These are phyloP conservation scores for Masticophis lateralis DNA, from an alignment of 2,797 vertebrate species.

Conservation along the genomic window DNA sequence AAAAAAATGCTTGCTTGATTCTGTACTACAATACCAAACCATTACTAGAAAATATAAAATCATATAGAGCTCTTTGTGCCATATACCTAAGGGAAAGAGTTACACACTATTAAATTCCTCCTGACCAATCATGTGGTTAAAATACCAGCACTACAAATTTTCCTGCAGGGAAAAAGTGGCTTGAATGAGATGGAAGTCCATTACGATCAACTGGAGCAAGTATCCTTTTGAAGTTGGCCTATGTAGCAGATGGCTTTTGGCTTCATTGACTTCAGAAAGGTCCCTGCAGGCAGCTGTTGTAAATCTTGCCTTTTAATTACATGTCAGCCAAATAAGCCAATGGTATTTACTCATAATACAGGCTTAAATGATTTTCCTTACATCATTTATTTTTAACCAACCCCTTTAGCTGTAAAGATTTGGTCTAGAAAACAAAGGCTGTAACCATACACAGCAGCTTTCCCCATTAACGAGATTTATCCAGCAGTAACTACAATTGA, in stretches of 20 bases:
- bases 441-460: not conserved
- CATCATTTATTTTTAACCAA: conserved; percentile 5
- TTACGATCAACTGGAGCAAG: not conserved
- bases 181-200: not conserved
- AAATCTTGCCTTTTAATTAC: conserved; percentile 34
- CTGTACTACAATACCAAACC: not conserved
- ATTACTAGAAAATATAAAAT: not conserved
- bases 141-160: not conserved
- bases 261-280: conserved; percentile 36
- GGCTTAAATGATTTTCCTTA: conserved; percentile 2
- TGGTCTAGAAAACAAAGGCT: not conserved
- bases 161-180: conserved; percentile 11
- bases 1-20: not conserved
- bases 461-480: not conserved
- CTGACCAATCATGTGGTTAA: not conserved
- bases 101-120: not conserved
- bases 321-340: conserved; percentile 15
- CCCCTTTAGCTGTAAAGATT: not conserved
- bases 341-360: conserved; percentile 19
- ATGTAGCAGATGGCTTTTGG: conserved; percentile 12
- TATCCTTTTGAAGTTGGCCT: conserved; percentile 1
- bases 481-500: not conserved
- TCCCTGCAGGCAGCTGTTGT: conserved; percentile 29
- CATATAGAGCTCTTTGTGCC: not conserved
- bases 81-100: not conserved